Conservation (phyloP, 2,888 invertebrate genomes). For the Clepsis dumicolana region DNA sequence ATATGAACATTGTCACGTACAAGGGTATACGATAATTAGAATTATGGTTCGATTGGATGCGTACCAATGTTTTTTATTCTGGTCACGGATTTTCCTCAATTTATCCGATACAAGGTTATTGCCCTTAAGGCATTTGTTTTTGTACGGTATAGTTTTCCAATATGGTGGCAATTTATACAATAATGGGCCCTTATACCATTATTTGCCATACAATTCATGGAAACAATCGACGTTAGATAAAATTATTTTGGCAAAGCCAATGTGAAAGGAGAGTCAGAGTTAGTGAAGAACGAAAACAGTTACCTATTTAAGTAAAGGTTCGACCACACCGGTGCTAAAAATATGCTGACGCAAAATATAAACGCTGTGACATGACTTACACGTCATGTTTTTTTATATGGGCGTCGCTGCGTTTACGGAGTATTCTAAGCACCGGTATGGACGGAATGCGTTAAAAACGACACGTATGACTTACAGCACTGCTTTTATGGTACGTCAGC, state of each 20-base stretch:
- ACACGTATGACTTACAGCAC: too few species aligned
- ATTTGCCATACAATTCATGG: not conserved
- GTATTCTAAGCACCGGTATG: too few species aligned
- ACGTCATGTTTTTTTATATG: too few species aligned
- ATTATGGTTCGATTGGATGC: constrained; percentile 27
- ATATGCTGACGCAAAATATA: too few species aligned
- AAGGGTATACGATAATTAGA: constrained; percentile 32
- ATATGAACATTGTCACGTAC: constrained; percentile 34
- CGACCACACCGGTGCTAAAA: too few species aligned
- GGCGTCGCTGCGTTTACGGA: too few species aligned
- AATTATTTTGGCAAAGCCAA: not conserved
- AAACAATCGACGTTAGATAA: not conserved
- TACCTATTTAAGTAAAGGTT: too few species aligned
- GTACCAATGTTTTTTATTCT: constrained; percentile 20
- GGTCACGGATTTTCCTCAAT: constrained; percentile 39
- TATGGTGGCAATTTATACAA: constrained; percentile 7
- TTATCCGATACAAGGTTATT: constrained; percentile 23
- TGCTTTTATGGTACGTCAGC: too few species aligned
- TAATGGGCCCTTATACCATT: not conserved
- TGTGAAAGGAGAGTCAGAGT: not conserved
- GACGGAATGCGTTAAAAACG: too few species aligned
- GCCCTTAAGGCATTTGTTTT: constrained; percentile 29
- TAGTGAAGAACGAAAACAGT: too few species aligned
- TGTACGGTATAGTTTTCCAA: constrained; percentile 27
- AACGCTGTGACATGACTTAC: too few species aligned